These are phyloP conservation scores for Urocynchramus pylzowi DNA, from an alignment of 2,113 vertebrate genomes.

Conservation along the genomic window DNA sequence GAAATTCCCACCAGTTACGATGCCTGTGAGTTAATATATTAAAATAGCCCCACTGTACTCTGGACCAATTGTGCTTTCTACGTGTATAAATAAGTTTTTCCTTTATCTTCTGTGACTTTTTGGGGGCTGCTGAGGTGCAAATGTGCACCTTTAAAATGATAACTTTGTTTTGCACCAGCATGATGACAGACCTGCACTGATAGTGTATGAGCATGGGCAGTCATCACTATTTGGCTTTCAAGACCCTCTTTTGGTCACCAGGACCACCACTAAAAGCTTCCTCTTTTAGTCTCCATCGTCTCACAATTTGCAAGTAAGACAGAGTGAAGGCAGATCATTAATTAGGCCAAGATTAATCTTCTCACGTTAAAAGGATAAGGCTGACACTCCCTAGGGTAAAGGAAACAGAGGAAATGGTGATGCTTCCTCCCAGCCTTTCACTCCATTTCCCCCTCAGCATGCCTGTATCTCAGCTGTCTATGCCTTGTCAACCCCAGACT, in stretches of 20 bases:
- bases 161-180: background rate
- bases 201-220: fast-evolving
- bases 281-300: fast-evolving
- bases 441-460: no score
- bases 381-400: background rate
- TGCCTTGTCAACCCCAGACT: background rate
- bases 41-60: background rate
- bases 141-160: background rate
- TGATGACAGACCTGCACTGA: background rate
- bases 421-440: fast-evolving
- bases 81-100: fast-evolving
- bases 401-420: background rate
- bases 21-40: background rate
- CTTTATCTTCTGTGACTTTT: background rate
- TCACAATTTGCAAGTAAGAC: background rate
- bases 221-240: fast-evolving
- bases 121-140: background rate
- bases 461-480: fast-evolving
- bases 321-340: background rate
- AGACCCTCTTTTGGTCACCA: background rate
- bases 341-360: background rate
- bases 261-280: fast-evolving
- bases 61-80: background rate
- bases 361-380: background rate
- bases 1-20: background rate